Percentiles rank a stretch among this genome's conserved stretches.
phyloP scores from a whole-genome alignment of 2,113 vertebrate genomes.

The Myrmophylax atrothorax region DNA sequence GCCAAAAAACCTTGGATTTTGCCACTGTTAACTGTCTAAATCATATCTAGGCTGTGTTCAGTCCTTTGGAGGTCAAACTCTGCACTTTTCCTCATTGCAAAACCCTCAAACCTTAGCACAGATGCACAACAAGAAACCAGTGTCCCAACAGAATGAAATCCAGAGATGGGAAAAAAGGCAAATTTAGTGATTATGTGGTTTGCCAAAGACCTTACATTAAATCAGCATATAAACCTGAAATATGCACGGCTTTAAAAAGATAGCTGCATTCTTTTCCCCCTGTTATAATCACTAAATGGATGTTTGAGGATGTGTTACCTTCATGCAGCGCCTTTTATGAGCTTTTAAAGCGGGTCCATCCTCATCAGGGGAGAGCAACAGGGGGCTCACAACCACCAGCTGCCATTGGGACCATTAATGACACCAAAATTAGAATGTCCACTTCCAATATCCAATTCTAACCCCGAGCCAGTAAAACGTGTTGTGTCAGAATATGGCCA shows the following conservation, averaged over 20 bases:
- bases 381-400: slow-evolving; percentile 17
- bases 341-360: neutral
- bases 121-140: neutral
- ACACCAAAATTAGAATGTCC: neutral
- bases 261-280: neutral
- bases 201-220: neutral
- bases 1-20: neutral
- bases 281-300: neutral
- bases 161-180: neutral
- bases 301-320: slow-evolving; percentile 41
- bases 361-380: neutral
- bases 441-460: slow-evolving; percentile 71
- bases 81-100: neutral
- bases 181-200: neutral
- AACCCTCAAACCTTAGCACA: neutral
- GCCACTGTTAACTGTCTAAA: rapidly evolving
- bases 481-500: slow-evolving; percentile 83
- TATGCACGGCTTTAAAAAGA: neutral
- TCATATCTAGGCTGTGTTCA: neutral
- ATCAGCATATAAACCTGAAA: neutral
- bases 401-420: neutral
- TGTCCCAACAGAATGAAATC: neutral
- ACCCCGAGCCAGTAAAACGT: slow-evolving; percentile 81
- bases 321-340: slow-evolving; percentile 46
- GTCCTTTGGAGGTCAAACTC: neutral